phyloP scores from a whole-genome alignment of 64 coral and sea anemone species.

The Stichodactyla mertensii region DNA sequence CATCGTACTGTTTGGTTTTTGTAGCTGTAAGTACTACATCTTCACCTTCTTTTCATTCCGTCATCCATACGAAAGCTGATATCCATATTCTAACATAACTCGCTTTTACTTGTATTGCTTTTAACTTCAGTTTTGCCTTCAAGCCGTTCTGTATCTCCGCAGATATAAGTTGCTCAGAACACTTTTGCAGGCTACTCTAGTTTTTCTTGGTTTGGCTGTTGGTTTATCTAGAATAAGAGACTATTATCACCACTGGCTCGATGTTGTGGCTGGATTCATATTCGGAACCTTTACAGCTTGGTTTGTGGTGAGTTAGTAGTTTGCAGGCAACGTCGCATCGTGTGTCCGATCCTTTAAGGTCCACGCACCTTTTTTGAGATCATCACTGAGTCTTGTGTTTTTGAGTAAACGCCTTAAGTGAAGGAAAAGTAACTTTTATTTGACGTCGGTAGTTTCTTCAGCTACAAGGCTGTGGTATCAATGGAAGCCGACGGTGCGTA shows the following conservation, averaged over 20 bases:
- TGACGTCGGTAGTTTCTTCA: no score
- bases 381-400: no score
- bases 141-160: slow-evolving; percentile 20
- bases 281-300: slow-evolving; percentile 25
- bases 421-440: no score
- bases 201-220: background rate
- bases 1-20: slow-evolving; percentile 45
- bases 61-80: background rate
- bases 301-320: slow-evolving; percentile 23
- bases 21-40: slow-evolving; percentile 37
- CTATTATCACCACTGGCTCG: slow-evolving; percentile 35
- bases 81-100: background rate
- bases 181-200: background rate
- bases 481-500: no score
- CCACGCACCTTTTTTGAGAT: no score
- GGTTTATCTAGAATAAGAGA: slow-evolving; percentile 36
- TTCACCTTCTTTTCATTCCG: background rate
- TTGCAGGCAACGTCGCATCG: no score
- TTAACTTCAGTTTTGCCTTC: slow-evolving; percentile 22
- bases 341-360: no score
- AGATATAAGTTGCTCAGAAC: slow-evolving; percentile 24
- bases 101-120: background rate
- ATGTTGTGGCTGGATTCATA: slow-evolving; percentile 29
- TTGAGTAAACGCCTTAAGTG: no score
- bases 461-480: no score